Conservation (phyloP, 2,113 vertebrate genomes). For the Blennius ocellaris region DNA sequence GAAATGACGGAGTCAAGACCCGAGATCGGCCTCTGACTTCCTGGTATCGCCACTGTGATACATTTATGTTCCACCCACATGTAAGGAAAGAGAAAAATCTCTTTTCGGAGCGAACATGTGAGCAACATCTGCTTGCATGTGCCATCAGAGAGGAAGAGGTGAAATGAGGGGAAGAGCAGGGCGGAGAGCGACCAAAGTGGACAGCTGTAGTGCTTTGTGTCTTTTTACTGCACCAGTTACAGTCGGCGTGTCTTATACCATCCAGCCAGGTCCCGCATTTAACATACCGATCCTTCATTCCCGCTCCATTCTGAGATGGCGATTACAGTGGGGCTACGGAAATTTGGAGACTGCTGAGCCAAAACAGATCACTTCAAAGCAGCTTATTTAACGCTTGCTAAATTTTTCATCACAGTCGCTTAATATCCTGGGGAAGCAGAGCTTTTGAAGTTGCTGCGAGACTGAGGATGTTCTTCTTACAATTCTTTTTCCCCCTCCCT, state of each 20-base stretch:
- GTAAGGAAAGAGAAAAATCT: constrained; percentile 18
- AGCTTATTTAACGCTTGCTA: constrained; percentile 88
- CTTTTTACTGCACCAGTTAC: constrained; percentile 58
- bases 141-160: constrained; percentile 47
- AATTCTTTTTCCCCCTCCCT: constrained; percentile 77
- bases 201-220: constrained; percentile 43
- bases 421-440: constrained; percentile 89
- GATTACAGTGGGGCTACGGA: constrained; percentile 83
- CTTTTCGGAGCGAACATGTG: constrained; percentile 63
- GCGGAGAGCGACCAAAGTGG: constrained; percentile 40
- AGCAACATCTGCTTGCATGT: constrained; percentile 77
- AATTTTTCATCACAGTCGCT: constrained; percentile 90
- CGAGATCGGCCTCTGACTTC: constrained; percentile 59
- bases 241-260: constrained; percentile 57
- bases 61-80: constrained; percentile 57
- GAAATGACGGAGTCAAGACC: constrained; percentile 37
- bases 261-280: constrained; percentile 65
- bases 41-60: constrained; percentile 54
- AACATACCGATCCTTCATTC: constrained; percentile 37
- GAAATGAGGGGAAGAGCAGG: constrained; percentile 59
- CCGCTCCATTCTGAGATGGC: constrained; percentile 56
- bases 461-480: constrained; percentile 84
- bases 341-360: constrained; percentile 86
- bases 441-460: constrained; percentile 88
- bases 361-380: constrained; percentile 90